phyloP scores from a whole-genome alignment of 2,888 invertebrate genomes.

The Cactoblastis cactorum region DNA sequence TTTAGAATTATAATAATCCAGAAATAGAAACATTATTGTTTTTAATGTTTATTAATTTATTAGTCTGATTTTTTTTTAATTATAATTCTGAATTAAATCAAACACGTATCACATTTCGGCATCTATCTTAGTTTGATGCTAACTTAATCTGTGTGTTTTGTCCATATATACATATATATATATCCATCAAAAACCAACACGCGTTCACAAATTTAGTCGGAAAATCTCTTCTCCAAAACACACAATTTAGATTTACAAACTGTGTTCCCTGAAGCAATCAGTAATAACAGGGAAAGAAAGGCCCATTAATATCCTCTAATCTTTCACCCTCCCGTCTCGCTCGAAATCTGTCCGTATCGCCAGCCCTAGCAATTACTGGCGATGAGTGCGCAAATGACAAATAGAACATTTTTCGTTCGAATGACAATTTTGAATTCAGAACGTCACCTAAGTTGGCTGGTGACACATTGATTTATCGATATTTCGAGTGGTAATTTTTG shows the following conservation, averaged over 20 bases:
- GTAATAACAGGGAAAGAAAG: slow-evolving; percentile 12
- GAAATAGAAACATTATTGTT: no score
- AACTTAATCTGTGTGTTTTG: no score
- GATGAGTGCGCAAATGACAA: slow-evolving; percentile 10
- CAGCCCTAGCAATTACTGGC: slow-evolving; percentile 10
- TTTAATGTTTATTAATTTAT: no score
- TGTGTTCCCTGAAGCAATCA: slow-evolving; percentile 13
- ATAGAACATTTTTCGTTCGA: background rate
- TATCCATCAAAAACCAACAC: background rate
- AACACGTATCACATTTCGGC: no score
- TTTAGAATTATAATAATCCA: no score
- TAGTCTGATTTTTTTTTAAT: no score
- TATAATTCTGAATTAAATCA: no score
- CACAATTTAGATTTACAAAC: slow-evolving; percentile 12
- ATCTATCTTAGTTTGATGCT: no score
- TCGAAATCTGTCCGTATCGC: slow-evolving; percentile 9
- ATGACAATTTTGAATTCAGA: slow-evolving; percentile 18
- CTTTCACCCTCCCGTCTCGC: slow-evolving; percentile 14
- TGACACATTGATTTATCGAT: background rate
- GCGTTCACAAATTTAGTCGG: background rate
- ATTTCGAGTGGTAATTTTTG: no score
- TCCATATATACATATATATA: no score
- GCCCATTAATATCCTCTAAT: slow-evolving; percentile 14
- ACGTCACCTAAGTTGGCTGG: background rate
- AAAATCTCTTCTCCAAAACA: background rate